Evolutionary conservation across 2,113 vertebrate genomes (phyloP).

Genomic region (Scortum barcoo): DNA sequence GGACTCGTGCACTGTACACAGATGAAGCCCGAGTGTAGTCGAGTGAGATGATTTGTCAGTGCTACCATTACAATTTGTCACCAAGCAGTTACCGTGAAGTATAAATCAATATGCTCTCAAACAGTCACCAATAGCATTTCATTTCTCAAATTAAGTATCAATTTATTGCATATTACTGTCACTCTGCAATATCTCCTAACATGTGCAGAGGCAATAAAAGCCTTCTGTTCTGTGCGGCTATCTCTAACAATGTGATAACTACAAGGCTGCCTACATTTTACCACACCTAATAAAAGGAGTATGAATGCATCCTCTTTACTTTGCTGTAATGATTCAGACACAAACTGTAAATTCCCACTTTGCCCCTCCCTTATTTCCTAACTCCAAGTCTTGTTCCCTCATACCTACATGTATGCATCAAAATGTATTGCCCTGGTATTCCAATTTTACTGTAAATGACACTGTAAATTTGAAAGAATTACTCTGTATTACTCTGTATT

Average conservation of each 20-base stretch:
- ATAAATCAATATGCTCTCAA: slow-evolving; percentile 67
- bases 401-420: neutral
- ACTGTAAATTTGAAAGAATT: neutral
- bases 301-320: slow-evolving; percentile 30
- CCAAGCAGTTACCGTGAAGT: slow-evolving; percentile 43
- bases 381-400: neutral
- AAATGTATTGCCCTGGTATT: neutral
- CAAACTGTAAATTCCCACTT: slow-evolving; percentile 1
- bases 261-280: neutral
- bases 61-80: slow-evolving; percentile 57
- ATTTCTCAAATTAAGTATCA: slow-evolving; percentile 64
- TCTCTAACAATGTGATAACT: neutral
- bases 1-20: slow-evolving; percentile 53
- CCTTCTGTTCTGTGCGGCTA: slow-evolving; percentile 6
- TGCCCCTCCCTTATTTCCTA: neutral
- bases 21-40: slow-evolving; percentile 43
- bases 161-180: slow-evolving; percentile 66
- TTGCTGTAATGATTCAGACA: slow-evolving; percentile 58
- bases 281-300: slow-evolving; percentile 13
- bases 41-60: slow-evolving; percentile 56
- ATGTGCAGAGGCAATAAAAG: slow-evolving; percentile 47
- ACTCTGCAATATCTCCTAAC: slow-evolving; percentile 39
- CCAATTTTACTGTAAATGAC: neutral
- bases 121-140: slow-evolving; percentile 53
- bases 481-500: neutral